Evolutionary conservation across 2,888 invertebrate species (phyloP), one percentile per base, ranked within the genome.

Genomic region (Rutpela maculata): DNA sequence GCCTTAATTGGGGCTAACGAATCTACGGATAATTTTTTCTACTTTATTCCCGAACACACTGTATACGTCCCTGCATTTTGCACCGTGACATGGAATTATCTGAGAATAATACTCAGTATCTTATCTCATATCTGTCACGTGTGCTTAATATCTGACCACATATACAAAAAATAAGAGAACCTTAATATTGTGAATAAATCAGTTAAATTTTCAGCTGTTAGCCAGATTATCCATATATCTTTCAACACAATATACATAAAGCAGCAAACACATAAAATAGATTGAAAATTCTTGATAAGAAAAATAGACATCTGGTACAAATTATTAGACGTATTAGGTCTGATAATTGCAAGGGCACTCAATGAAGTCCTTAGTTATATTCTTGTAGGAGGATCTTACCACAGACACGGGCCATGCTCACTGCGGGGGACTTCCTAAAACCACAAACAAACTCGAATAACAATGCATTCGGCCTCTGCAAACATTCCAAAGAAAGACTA

Each of bases 331-430:
- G 22, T 70, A 70, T 70, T 70, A 60, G 59, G 26, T 17, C 50
- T 63, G 31, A 55, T 72, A 50, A 72, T 55, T 63, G 72, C 62
- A 72, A 63, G 55, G 43, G 63, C 63, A 63, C 63, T 72, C 72
- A 63, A 72, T 72, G 19, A 63, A 43, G 31, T 63, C 63, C 55
- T 55, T 50, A 26, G 31, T 50, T 19, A 31, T 12, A 43, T 43
- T 38, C 12, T 38, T 22, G 70, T 60, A 70, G 70, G 60, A 60
- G 18, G 59, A 19, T 59, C 68, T 17, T 35, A 22, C 35, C 57
- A 66, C 76, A 78, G 87, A 87, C 87, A 87, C 87, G 87, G 87
- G 88, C 87, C 87, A 87, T 81, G 80, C 81, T 81, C 86, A 60
- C 86, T 81, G 84, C 85, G 81, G 85, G 86, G 78, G 75, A 86